phyloP scores from a whole-genome alignment of 2,888 invertebrate species.

The Ommatoiulus sabulosus region DNA sequence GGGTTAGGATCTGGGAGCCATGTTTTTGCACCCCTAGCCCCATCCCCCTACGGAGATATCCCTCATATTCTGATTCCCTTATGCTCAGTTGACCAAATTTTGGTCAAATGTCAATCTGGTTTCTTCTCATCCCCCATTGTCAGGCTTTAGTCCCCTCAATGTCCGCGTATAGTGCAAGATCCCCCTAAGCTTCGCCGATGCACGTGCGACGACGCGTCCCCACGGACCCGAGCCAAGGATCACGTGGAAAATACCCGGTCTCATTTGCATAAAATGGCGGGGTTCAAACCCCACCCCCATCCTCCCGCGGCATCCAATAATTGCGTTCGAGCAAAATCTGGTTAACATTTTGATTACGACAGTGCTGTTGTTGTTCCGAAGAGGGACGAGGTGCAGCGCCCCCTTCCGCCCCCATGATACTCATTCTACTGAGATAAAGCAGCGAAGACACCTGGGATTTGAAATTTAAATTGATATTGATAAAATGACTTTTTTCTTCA shows the following conservation, averaged over 20 bases:
- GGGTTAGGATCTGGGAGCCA: conserved; percentile 42
- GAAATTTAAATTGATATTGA: conserved; percentile 48
- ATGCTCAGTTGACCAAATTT: conserved; percentile 45
- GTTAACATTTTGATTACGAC: conserved; percentile 22
- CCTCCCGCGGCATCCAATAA: conserved; percentile 6
- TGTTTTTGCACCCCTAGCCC: conserved; percentile 39
- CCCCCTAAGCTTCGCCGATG: neutral
- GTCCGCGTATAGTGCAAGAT: neutral
- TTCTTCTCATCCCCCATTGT: conserved; percentile 47
- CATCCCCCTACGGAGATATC: conserved; percentile 30
- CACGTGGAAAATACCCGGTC: neutral
- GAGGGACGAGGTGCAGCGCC: neutral
- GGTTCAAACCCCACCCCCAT: conserved; percentile 1
- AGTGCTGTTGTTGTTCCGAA: neutral
- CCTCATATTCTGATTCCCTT: conserved; percentile 42
- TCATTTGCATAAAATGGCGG: conserved; percentile 39
- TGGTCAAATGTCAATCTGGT: conserved; percentile 55
- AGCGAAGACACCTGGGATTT: conserved; percentile 29
- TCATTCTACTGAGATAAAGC: neutral
- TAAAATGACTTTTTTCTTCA: conserved; percentile 24
- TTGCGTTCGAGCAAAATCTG: neutral
- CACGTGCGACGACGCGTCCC: neutral
- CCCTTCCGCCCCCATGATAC: neutral
- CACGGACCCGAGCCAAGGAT: conserved; percentile 2
- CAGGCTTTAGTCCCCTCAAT: neutral